These are phyloP conservation scores for Strigamia crassipes DNA, from an alignment of 2,888 invertebrate genomes.

Conservation along the genomic window DNA sequence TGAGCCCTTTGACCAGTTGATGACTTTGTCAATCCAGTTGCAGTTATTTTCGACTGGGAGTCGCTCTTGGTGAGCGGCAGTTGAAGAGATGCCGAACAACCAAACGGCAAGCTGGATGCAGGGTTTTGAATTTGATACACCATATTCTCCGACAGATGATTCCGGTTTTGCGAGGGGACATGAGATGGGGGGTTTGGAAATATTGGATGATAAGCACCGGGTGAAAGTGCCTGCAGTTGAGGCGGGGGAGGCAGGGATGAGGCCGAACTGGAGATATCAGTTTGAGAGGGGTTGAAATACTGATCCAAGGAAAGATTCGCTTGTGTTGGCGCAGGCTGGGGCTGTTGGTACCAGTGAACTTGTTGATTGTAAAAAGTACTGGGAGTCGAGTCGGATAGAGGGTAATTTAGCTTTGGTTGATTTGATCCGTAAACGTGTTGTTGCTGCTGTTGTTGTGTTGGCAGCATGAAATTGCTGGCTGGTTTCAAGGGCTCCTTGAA, in stretches of 20 bases:
- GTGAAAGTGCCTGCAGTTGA: conserved; percentile 33
- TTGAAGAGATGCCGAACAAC: not conserved
- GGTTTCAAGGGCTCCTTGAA: not conserved
- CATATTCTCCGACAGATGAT: conserved; percentile 29
- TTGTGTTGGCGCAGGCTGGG: not conserved
- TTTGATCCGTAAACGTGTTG: conserved; percentile 1
- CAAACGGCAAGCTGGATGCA: not conserved
- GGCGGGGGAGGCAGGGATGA: not conserved
- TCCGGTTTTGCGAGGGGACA: conserved; percentile 49
- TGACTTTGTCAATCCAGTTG: not conserved
- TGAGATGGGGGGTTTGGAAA: conserved; percentile 48
- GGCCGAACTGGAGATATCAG: not conserved
- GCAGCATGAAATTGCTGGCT: conserved; percentile 5
- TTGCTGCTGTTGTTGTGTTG: not conserved
- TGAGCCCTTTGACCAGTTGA: not conserved
- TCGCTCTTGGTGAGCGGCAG: not conserved
- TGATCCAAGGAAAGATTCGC: conserved; percentile 32
- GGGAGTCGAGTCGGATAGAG: not conserved
- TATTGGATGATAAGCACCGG: conserved; percentile 46
- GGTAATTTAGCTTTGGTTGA: not conserved
- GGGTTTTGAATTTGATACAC: conserved; percentile 45
- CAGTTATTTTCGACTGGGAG: not conserved
- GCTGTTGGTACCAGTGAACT: conserved; percentile 44
- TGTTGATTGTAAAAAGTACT: conserved; percentile 40
- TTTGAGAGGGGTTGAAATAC: not conserved